These are phyloP conservation scores for Saguinus imperator DNA, from an alignment of 2,113 vertebrate species.

Conservation along the genomic window DNA sequence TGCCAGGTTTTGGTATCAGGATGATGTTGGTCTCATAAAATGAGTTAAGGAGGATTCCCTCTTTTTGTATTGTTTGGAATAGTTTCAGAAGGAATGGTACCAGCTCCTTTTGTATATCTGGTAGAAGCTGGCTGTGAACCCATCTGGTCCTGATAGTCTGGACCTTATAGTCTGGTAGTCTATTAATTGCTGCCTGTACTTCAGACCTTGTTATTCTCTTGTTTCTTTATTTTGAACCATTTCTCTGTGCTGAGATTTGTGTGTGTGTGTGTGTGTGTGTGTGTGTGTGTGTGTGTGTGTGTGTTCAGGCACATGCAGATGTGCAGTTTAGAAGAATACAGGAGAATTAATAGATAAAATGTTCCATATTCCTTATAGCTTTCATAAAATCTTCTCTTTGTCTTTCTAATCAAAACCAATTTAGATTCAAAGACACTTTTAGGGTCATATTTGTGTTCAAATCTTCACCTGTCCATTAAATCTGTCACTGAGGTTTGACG, in stretches of 20 bases:
- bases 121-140: too few species aligned
- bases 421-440: not conserved
- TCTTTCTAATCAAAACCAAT: not conserved
- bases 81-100: too few species aligned
- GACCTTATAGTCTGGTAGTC: too few species aligned
- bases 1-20: too few species aligned
- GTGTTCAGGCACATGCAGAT: rapidly evolving
- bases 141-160: too few species aligned
- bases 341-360: not conserved
- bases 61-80: too few species aligned
- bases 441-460: not conserved
- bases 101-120: too few species aligned
- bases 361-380: not conserved
- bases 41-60: too few species aligned
- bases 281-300: not conserved
- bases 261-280: not conserved
- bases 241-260: not conserved
- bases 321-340: not conserved
- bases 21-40: too few species aligned
- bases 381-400: not conserved
- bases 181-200: too few species aligned
- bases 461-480: not conserved
- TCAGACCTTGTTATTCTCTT: not conserved
- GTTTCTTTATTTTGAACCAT: not conserved
- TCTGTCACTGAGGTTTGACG: not conserved